Conservation (phyloP, 2,113 vertebrate genomes). For the Semnopithecus entellus region DNA sequence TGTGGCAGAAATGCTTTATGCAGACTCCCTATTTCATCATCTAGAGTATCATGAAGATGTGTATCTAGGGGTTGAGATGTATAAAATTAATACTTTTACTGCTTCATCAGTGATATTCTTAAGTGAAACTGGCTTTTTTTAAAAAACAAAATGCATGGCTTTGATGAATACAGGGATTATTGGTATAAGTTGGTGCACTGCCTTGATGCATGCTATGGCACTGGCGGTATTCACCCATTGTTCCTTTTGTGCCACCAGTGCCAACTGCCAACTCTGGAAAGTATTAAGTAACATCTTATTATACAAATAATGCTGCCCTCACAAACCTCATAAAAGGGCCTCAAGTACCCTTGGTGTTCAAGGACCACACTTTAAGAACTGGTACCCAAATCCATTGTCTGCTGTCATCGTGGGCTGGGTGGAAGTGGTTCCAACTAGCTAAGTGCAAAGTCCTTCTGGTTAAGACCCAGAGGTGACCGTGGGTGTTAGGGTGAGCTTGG, state of each 20-base stretch:
- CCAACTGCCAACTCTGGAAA: neutral
- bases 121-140: neutral
- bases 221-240: neutral
- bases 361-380: neutral
- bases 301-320: neutral
- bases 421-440: neutral
- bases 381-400: neutral
- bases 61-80: neutral
- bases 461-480: neutral
- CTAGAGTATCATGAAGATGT: neutral
- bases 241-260: neutral
- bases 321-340: neutral
- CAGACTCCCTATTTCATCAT: neutral
- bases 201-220: neutral
- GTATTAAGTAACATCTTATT: neutral
- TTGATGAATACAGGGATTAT: neutral
- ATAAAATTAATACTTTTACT: slow-evolving; percentile 6
- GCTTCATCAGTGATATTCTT: neutral
- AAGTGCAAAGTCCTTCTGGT: neutral
- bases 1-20: neutral
- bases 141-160: neutral
- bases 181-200: neutral
- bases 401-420: neutral
- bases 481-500: neutral
- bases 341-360: neutral